Evolutionary conservation across 2,113 vertebrate genomes (phyloP).

Genomic region (Alligator mississippiensis): DNA sequence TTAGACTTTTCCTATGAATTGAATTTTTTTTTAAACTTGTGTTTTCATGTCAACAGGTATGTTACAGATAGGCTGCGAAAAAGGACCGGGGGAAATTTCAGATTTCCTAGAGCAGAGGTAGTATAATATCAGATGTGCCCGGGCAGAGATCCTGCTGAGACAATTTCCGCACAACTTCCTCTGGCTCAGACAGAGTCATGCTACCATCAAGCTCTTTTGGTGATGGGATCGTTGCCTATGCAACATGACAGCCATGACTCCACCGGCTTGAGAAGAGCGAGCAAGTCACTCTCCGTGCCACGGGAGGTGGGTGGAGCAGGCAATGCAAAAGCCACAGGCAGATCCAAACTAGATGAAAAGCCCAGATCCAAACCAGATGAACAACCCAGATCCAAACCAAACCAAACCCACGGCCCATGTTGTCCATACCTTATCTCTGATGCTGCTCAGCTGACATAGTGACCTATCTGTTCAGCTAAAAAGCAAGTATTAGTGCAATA

Average conservation of each 20-base stretch:
- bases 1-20: constrained; percentile 74
- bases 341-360: not conserved
- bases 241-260: not conserved
- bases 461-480: not conserved
- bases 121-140: constrained; percentile 32
- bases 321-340: not conserved
- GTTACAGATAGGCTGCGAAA: constrained; percentile 53
- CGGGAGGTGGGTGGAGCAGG: not conserved
- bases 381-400: too few species aligned
- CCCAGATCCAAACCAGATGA: not conserved
- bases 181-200: not conserved
- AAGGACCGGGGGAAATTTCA: constrained; percentile 59
- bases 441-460: not conserved
- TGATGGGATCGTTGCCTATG: not conserved
- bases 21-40: constrained; percentile 66
- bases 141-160: constrained; percentile 1
- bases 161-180: constrained; percentile 15
- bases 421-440: not conserved
- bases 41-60: constrained; percentile 69
- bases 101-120: constrained; percentile 35
- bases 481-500: not conserved
- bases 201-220: not conserved
- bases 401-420: not conserved
- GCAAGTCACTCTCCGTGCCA: not conserved
- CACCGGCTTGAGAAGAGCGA: not conserved